Evolutionary conservation across 2,113 vertebrate species (phyloP).

Genomic region (Anhinga rufa): DNA sequence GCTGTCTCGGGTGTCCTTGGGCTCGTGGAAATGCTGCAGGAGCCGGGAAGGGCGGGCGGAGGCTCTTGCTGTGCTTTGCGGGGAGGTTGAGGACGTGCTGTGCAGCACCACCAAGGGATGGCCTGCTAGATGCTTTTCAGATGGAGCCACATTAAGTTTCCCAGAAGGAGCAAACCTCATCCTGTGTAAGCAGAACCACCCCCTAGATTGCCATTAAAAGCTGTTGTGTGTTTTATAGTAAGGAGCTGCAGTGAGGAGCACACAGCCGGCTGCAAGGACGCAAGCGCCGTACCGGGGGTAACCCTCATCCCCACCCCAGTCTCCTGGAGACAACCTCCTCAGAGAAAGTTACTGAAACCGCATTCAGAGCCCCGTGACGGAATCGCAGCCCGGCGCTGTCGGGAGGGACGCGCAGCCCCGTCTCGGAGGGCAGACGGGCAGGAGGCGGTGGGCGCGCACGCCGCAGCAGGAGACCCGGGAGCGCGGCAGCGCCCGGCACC

Average conservation of each 20-base stretch:
- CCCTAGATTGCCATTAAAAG: fast-evolving
- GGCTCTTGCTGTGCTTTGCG: fast-evolving
- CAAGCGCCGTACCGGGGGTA: fast-evolving
- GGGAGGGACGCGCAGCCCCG: background rate
- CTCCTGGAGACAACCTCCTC: background rate
- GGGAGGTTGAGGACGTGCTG: background rate
- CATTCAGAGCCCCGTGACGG: fast-evolving
- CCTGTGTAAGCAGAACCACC: background rate
- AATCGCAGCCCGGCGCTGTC: fast-evolving
- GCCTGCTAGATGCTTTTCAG: background rate
- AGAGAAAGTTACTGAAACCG: background rate
- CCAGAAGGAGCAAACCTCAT: background rate
- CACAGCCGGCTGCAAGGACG: fast-evolving
- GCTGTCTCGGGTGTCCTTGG: background rate
- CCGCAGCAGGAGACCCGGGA: background rate
- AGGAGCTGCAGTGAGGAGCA: background rate
- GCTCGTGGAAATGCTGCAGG: background rate
- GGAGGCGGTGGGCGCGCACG: fast-evolving
- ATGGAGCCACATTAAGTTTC: background rate
- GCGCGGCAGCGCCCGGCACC: background rate
- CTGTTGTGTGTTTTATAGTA: background rate
- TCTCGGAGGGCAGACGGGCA: fast-evolving
- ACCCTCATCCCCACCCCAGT: background rate
- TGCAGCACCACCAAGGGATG: background rate
- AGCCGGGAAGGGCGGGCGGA: background rate